These are phyloP conservation scores for Agrypnus murinus DNA, from an alignment of 2,888 invertebrate genomes.

Conservation along the genomic window DNA sequence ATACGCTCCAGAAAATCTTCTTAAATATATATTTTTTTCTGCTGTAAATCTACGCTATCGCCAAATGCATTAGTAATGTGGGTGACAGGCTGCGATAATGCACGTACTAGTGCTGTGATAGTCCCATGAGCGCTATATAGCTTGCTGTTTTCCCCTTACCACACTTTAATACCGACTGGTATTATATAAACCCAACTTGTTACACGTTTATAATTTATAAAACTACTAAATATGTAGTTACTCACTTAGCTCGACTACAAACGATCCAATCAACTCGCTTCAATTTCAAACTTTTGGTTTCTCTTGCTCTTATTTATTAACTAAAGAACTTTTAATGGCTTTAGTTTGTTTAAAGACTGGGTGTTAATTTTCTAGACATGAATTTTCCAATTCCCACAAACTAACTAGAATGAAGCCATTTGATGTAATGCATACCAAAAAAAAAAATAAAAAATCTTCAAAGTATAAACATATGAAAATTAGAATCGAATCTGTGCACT, in stretches of 20 bases:
- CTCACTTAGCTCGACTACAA: conserved; percentile 18
- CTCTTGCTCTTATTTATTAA: conserved; percentile 45
- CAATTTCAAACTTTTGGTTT: conserved; percentile 39
- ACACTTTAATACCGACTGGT: conserved; percentile 14
- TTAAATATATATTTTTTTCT: conserved; percentile 25
- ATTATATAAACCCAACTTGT: conserved; percentile 18
- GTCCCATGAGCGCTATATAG: conserved; percentile 39
- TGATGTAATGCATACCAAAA: too few species aligned
- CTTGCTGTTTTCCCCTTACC: conserved; percentile 24
- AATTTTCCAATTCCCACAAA: too few species aligned
- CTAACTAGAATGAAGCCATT: too few species aligned
- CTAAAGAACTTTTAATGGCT: conserved; percentile 46
- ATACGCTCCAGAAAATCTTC: conserved; percentile 20
- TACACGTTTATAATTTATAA: conserved; percentile 36
- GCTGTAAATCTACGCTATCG: conserved; percentile 37
- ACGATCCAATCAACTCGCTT: conserved; percentile 23
- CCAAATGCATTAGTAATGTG: conserved; percentile 44
- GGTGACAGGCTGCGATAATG: conserved; percentile 41
- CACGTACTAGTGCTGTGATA: conserved; percentile 43
- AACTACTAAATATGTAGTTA: conserved; percentile 34
- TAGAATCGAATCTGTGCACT: neutral
- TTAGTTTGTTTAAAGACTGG: conserved; percentile 42
- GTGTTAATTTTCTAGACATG: conserved; percentile 43
- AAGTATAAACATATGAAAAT: neutral
- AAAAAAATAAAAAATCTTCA: too few species aligned